Base-by-base conservation (phyloP, 2,888 invertebrate genomes). In the Erebia epiphron region DNA sequence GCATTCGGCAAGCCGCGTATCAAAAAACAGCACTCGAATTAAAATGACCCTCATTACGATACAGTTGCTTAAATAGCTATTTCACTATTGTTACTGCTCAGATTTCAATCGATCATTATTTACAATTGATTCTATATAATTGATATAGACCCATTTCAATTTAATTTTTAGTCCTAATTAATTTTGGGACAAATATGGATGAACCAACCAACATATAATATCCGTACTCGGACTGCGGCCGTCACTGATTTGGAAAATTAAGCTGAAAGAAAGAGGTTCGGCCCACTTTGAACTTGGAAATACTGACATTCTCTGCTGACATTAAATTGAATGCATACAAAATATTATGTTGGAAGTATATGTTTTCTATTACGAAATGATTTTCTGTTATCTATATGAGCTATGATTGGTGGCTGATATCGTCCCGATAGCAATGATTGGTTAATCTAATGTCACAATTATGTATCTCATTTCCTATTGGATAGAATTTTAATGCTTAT, bases 281-380 rank as follows among this genome's bases (percentile, higher is more conserved):
- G 13, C 5, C 49, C 49, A 49, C 13, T 14, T 13, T 3, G 49
- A 14, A 63, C 11, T 10, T 26, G 2, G 14, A 56, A 56, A 35
- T 43, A 46, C 21, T 16, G 10, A 14, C 13, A 16, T 70, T 57
- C n/a, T n/a, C n/a, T n/a, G n/a, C n/a, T n/a, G n/a, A 14, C 13
- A 16, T 70, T 57, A 75, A 73, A 50, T 68, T 73, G 76, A 76
- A 76, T 68, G 75, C 64, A 68, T 49, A 66, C 1, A 18, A 73
- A 68, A 58, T 14, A 7, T 43, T 14, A 7, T 43, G 18, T 2
- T 57, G 10, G 16, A 60, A 9, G 14, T 54, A 66, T 56, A 70
- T 68, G 76, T 80, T 82, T 73, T 78, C 70, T 41, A 71, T 77
- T 77, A 67, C 75, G 66, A 72, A 64, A 70, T 43, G 5, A 26